phyloP scores from a whole-genome alignment of 2,797 vertebrate species.

The Acrocephalus scirpaceus region DNA sequence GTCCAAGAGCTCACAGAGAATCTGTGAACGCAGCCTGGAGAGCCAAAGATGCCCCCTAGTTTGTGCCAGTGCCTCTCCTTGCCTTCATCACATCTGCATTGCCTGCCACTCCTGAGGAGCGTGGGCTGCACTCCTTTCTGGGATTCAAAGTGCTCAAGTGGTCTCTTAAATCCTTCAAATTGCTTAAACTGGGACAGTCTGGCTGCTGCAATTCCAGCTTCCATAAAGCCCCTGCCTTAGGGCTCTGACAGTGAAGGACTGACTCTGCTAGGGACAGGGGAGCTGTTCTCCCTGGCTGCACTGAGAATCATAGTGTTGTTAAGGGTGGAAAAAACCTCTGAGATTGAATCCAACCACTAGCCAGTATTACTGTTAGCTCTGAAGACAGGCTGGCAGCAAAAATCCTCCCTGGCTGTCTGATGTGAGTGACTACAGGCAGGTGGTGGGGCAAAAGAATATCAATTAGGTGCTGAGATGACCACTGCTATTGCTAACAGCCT shows the following conservation, averaged over 20 bases:
- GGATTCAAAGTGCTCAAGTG: background rate
- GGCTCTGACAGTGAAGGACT: background rate
- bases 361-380: background rate
- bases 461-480: background rate
- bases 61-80: background rate
- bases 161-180: background rate
- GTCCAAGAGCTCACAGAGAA: background rate
- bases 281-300: background rate
- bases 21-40: background rate
- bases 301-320: background rate
- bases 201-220: background rate
- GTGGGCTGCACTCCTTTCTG: background rate
- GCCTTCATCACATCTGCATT: background rate
- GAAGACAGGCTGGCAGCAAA: accelerated
- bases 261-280: background rate
- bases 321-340: background rate
- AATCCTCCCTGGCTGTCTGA: background rate
- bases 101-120: background rate
- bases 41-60: background rate
- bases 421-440: background rate
- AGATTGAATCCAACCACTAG: background rate
- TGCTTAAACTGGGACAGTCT: background rate
- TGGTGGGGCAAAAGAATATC: background rate
- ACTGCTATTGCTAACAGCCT: background rate
- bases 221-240: background rate